Evolutionary conservation across 1,140 invertebrate genomes (phyloP).

Genomic region (Acromyrmex charruanus): DNA sequence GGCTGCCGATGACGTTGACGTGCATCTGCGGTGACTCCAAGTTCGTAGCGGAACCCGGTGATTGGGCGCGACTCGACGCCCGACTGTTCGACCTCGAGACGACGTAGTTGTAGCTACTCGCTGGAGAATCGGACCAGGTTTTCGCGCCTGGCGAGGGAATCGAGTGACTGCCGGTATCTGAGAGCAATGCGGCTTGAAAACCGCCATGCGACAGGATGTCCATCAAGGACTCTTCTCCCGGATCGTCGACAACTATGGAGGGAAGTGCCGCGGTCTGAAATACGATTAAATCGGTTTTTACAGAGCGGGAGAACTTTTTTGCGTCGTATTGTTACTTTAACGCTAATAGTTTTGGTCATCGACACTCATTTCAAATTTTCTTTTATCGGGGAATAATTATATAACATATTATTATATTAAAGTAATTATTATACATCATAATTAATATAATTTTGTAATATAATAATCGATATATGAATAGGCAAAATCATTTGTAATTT

Average conservation of each 20-base stretch:
- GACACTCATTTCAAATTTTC: not conserved
- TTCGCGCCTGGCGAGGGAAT: conserved; percentile 60
- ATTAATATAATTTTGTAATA: too few species aligned
- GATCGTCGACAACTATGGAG: conserved; percentile 65
- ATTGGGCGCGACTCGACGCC: conserved; percentile 72
- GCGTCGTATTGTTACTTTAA: not conserved
- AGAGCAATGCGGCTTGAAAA: conserved; percentile 73
- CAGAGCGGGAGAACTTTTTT: not conserved
- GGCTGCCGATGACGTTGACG: conserved; percentile 66
- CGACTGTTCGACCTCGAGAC: conserved; percentile 72
- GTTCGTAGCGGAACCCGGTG: conserved; percentile 61
- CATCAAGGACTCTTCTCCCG: conserved; percentile 70
- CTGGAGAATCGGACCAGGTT: conserved; percentile 74
- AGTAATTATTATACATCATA: too few species aligned
- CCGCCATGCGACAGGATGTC: conserved; percentile 63
- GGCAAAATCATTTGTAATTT: not conserved
- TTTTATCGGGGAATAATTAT: not conserved
- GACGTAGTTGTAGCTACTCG: conserved; percentile 64
- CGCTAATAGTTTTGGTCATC: not conserved
- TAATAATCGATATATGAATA: not conserved
- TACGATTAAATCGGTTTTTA: conserved; percentile 18
- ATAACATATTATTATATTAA: not conserved
- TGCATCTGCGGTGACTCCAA: conserved; percentile 59
- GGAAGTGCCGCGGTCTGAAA: conserved; percentile 52
- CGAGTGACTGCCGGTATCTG: conserved; percentile 56